These are phyloP conservation scores for Neopipo cinnamomea DNA, from an alignment of 2,113 vertebrate species.

Conservation along the genomic window DNA sequence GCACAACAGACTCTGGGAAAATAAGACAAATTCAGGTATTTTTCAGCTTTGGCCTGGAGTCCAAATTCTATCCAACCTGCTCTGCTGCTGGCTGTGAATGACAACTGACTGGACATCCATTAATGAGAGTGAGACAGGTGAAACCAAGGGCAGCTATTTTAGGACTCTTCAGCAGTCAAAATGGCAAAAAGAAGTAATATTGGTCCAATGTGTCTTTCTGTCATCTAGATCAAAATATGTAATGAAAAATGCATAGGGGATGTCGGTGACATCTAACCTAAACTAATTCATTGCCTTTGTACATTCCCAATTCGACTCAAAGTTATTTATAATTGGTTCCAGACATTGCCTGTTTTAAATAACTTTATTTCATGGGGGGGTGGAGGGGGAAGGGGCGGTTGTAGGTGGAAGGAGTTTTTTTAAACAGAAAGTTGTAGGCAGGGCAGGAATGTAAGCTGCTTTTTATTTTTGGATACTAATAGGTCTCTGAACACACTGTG, in stretches of 20 bases:
- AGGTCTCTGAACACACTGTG: not conserved
- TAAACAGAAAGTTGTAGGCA: not conserved
- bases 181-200: not conserved
- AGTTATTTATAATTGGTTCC: not conserved
- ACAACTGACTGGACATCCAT: not conserved
- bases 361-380: not conserved
- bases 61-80: not conserved
- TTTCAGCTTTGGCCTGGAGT: not conserved
- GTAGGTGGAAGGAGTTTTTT: not conserved
- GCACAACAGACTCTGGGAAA: not conserved
- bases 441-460: not conserved
- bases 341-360: not conserved
- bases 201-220: not conserved
- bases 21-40: not conserved
- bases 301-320: not conserved
- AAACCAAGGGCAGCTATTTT: conserved; percentile 1
- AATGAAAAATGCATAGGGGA: not conserved
- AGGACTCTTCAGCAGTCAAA: not conserved
- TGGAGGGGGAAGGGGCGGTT: not conserved
- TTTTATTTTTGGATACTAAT: not conserved
- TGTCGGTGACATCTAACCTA: not conserved
- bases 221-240: not conserved
- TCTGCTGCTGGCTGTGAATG: not conserved
- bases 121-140: not conserved
- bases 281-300: not conserved